phyloP scores from a whole-genome alignment of 2,797 vertebrate genomes.

The Enteromius radiatus region DNA sequence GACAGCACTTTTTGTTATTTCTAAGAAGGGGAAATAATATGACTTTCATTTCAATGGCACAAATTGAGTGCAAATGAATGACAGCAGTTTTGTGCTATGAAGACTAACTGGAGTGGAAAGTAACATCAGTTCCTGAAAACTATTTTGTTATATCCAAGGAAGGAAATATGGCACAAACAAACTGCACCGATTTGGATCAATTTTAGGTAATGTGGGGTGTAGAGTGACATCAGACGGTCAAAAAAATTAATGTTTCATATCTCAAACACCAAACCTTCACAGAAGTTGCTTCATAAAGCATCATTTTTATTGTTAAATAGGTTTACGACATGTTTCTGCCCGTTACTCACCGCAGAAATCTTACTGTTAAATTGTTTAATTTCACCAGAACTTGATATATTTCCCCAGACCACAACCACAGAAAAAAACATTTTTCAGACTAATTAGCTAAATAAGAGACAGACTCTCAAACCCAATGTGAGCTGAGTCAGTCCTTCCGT shows the following conservation, averaged over 20 bases:
- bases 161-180: background rate
- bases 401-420: background rate
- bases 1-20: no score
- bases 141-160: background rate
- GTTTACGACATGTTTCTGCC: background rate
- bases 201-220: background rate
- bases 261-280: background rate
- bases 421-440: background rate
- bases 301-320: background rate
- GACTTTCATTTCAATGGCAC: background rate
- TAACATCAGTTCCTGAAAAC: background rate
- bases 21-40: background rate
- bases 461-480: background rate
- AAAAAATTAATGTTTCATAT: background rate
- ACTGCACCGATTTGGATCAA: background rate
- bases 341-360: background rate
- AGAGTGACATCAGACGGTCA: background rate
- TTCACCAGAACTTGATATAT: background rate
- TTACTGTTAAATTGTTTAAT: background rate
- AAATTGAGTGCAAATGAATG: background rate
- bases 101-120: background rate
- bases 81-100: background rate
- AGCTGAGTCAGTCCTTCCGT: constrained; percentile 10
- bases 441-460: constrained; percentile 17
- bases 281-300: background rate